Evolutionary conservation across 2,797 vertebrate genomes (phyloP).

Genomic region (Cheirogaleus major): DNA sequence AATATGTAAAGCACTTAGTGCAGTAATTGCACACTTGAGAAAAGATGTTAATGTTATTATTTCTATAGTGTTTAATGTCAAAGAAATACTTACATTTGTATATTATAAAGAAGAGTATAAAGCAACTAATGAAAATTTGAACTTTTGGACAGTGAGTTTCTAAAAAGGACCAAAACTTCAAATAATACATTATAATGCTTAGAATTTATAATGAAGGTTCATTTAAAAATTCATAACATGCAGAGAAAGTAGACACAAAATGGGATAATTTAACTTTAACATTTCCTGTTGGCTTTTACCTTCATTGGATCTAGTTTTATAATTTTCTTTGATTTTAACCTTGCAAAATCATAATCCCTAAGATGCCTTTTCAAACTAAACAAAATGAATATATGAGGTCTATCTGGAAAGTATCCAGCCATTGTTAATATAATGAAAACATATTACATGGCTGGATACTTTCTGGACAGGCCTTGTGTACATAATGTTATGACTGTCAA

Average conservation of each 20-base stretch:
- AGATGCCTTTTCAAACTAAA: conserved; percentile 13
- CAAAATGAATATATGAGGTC: not conserved
- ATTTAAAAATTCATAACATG: conserved; percentile 30
- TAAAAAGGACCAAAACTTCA: conserved; percentile 41
- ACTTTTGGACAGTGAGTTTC: not conserved
- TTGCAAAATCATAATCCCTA: not conserved
- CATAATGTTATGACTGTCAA: not conserved
- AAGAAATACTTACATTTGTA: conserved; percentile 28
- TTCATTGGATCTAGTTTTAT: not conserved
- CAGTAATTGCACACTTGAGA: not conserved
- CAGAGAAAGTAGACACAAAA: conserved; percentile 25
- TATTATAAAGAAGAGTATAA: not conserved
- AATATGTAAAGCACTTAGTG: not conserved
- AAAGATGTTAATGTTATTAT: not conserved
- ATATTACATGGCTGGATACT: too few relatives aligned
- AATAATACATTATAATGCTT: conserved; percentile 42
- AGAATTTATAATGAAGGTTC: conserved; percentile 13
- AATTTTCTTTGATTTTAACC: conserved; percentile 45
- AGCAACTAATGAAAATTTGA: conserved; percentile 26
- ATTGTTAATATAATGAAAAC: too few relatives aligned
- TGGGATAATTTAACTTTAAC: not conserved
- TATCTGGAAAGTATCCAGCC: too few relatives aligned
- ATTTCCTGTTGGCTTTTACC: not conserved
- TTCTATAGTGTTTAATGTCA: not conserved
- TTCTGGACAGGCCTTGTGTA: too few relatives aligned